phyloP scores from a whole-genome alignment of 2,113 vertebrate species.

The Narcine bancroftii region DNA sequence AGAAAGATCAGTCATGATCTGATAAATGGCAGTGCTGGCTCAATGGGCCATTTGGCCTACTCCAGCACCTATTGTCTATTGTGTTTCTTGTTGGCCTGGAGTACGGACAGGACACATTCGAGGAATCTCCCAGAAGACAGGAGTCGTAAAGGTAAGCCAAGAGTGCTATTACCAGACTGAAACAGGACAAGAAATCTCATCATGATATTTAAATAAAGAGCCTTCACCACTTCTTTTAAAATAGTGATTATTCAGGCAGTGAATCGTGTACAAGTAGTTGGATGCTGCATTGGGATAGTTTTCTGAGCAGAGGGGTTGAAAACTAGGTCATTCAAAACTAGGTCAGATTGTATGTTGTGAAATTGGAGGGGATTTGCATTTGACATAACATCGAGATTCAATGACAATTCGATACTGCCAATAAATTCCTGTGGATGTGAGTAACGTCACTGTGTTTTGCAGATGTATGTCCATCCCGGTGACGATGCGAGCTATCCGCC shows the following conservation, averaged over 20 bases:
- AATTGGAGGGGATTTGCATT: neutral
- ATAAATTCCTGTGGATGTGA: neutral
- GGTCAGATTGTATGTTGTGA: neutral
- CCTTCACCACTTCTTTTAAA: neutral
- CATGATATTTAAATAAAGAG: neutral
- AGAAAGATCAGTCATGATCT: too few relatives aligned
- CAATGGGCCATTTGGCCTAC: too few relatives aligned
- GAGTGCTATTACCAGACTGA: neutral
- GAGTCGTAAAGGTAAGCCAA: neutral
- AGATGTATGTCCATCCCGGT: slow-evolving; percentile 99
- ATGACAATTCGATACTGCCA: neutral
- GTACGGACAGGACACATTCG: neutral
- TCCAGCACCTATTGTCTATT: too few relatives aligned
- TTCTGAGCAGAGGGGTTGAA: neutral
- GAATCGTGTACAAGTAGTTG: neutral
- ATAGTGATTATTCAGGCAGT: neutral
- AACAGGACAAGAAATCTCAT: neutral
- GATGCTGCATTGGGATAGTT: neutral
- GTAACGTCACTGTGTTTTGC: slow-evolving; percentile 19
- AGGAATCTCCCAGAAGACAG: too few relatives aligned
- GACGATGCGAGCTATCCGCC: slow-evolving; percentile 92
- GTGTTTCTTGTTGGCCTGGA: neutral
- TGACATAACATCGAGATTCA: neutral
- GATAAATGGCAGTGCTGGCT: too few relatives aligned
- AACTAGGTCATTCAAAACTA: neutral